Evolutionary conservation across 2,797 vertebrate species (phyloP).

Genomic region (Melanotaenia trifasciata): DNA sequence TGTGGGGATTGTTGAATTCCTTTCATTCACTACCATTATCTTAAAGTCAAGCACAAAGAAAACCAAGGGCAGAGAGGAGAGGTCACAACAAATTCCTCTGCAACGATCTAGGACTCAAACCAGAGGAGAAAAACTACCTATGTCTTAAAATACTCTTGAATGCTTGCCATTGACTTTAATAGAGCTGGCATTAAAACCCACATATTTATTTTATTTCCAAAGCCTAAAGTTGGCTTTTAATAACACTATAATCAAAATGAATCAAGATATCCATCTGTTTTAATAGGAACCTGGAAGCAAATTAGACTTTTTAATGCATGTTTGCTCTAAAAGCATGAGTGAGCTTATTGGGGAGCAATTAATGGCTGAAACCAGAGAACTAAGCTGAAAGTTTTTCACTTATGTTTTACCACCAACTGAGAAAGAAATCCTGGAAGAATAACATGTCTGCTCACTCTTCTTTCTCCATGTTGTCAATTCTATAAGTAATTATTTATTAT

Average conservation of each 20-base stretch:
- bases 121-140: conserved; percentile 10
- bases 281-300: conserved; percentile 12
- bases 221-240: conserved; percentile 12
- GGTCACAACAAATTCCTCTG: conserved; percentile 26
- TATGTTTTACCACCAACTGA: not conserved
- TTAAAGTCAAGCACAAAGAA: conserved; percentile 42
- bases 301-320: conserved; percentile 15
- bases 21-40: conserved; percentile 50
- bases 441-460: not conserved
- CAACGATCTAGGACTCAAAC: conserved; percentile 11
- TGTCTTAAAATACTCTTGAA: conserved; percentile 30
- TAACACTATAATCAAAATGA: conserved; percentile 8
- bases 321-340: conserved; percentile 11
- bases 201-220: conserved; percentile 21
- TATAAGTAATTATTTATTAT: not conserved
- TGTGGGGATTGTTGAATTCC: conserved; percentile 45
- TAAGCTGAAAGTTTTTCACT: not conserved
- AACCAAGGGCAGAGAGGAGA: conserved; percentile 10
- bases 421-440: not conserved
- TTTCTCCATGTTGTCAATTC: not conserved
- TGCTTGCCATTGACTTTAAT: conserved; percentile 12
- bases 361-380: conserved; percentile 2
- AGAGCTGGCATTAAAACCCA: conserved; percentile 14
- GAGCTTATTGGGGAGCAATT: not conserved
- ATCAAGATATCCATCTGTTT: conserved; percentile 30